phyloP scores from a whole-genome alignment of 2,888 invertebrate species.

The Drosophila mayaguana region DNA sequence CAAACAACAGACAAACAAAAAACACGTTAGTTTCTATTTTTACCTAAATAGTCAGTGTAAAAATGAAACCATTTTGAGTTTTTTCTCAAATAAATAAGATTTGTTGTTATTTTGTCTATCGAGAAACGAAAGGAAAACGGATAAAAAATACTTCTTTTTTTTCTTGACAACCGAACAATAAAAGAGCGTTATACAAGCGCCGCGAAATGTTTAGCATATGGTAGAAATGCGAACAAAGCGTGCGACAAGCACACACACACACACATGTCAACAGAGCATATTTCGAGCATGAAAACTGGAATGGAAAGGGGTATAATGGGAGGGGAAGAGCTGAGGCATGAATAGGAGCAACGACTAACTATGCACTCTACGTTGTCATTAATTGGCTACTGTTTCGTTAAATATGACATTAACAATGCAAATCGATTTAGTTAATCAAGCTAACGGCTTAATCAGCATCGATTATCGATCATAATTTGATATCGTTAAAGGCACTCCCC shows the following conservation, averaged over 20 bases:
- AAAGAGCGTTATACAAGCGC: constrained; percentile 52
- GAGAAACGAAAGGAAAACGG: constrained; percentile 65
- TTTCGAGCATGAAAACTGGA: constrained; percentile 52
- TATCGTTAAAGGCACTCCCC: not conserved
- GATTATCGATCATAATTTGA: not conserved
- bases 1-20: constrained; percentile 3
- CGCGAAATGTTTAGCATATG: constrained; percentile 69
- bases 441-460: not conserved
- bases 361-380: constrained; percentile 9
- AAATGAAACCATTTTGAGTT: constrained; percentile 70
- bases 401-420: not conserved
- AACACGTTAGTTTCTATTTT: constrained; percentile 57
- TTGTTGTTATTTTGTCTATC: constrained; percentile 9
- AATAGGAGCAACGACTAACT: constrained; percentile 14
- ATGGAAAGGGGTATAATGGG: constrained; percentile 9
- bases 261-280: constrained; percentile 59
- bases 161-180: constrained; percentile 52
- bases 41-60: constrained; percentile 30
- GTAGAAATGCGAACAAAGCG: constrained; percentile 59
- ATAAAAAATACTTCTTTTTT: constrained; percentile 49
- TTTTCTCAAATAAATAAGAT: constrained; percentile 56
- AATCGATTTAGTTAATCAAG: not conserved
- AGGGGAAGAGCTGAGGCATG: not conserved
- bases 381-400: not conserved
- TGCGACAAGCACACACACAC: constrained; percentile 50